Base-by-base conservation (phyloP, 2,888 invertebrate genomes). In the Marronus borbonicus region DNA sequence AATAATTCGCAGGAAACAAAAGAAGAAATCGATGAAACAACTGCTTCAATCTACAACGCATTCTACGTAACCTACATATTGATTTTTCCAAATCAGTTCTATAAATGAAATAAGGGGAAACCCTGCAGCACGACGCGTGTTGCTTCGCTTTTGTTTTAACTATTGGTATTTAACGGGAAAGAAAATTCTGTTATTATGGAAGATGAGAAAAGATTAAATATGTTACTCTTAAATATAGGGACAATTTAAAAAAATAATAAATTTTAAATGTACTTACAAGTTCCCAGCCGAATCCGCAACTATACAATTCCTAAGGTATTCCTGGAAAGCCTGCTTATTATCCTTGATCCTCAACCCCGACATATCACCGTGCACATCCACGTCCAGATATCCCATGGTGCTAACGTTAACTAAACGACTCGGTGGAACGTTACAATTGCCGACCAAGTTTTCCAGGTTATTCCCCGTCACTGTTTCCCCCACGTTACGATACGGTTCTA, bases 191-290 rank as follows among this genome's bases (percentile, higher is more conserved):
- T 44, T 12, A 12, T 44, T 10, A 39, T 5, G 10, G 3, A 39
- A 39, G 2, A 39, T 10, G 10, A 39, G 7, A 39, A 5, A 5
- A 39, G 39, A 4, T 31, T 4, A 31, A 31, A 0, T 31, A 31
- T 31, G 31, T 31, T 4, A 4, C 31, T 31, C 31, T 31, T 5
- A 36, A 36, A 36, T 36, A 36, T 36, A 36, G 1, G 31, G 5
- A 36, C 31, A 5, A 36, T 36, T 36, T 36, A 3, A 36, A 36
- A 17, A 4, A 44, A 44, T 8, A 44, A 44, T 44, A 52, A 52
- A 52, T 52, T 52, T 2, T 39, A 78, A 49, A 36, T 44, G 14
- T 52, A 79, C 79, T 79, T 68, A 79, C 79, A 79, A 28, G 28
- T 79, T 76, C 24, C 79, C 79, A 52, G 70, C 76, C 1, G 76